These are phyloP conservation scores for Ornithoptera alexandrae DNA, from an alignment of 2,888 invertebrate genomes.

Conservation along the genomic window DNA sequence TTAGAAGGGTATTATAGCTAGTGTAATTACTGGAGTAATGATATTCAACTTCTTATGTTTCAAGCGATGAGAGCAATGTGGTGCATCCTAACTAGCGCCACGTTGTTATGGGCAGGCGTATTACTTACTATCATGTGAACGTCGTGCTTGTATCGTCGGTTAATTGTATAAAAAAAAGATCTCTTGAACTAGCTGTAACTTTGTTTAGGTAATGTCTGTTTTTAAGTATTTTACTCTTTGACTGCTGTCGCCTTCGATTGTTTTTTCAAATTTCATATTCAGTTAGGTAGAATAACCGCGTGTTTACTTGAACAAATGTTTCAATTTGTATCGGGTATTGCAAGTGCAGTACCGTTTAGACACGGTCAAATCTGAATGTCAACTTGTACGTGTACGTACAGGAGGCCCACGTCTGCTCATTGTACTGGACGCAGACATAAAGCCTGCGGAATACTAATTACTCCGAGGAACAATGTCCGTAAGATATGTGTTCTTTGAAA, in stretches of 20 bases:
- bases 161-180: no score
- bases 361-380: constrained; percentile 74
- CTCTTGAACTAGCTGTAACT: no score
- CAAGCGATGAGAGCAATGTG: no score
- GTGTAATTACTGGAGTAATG: no score
- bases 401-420: constrained; percentile 37
- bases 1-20: no score
- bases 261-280: constrained; percentile 50
- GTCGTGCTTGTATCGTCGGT: no score
- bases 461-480: constrained; percentile 49
- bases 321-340: constrained; percentile 54
- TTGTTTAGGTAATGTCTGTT: no score
- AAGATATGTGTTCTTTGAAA: constrained; percentile 59
- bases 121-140: no score
- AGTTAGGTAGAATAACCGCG: constrained; percentile 39
- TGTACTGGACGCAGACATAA: constrained; percentile 42
- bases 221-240: constrained; percentile 41
- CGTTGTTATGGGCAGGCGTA: no score
- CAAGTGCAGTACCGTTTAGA: constrained; percentile 47
- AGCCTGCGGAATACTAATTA: constrained; percentile 57
- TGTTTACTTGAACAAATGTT: constrained; percentile 46
- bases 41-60: no score
- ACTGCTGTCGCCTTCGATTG: constrained; percentile 44
- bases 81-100: no score
- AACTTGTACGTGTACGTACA: constrained; percentile 39